Evolutionary conservation across 2,113 vertebrate genomes (phyloP), one percentile per base, ranked within the genome.

Genomic region (Forbesichthys agassizii): DNA sequence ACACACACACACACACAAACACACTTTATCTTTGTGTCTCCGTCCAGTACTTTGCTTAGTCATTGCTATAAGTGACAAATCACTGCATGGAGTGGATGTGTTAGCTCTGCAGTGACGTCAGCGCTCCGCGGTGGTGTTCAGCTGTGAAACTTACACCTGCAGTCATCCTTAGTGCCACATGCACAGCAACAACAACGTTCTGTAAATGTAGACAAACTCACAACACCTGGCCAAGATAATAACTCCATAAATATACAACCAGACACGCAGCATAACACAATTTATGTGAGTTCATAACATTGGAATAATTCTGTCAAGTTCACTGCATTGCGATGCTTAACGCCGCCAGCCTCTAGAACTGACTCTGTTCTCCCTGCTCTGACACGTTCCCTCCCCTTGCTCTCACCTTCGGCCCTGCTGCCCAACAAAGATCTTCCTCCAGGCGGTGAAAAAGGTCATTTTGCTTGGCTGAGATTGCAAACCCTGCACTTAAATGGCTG

Each of bases 371-470:
- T 72, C 56, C 53, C 51, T 48, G n/a, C 57, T 48, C n/a, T 60
- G 27, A 33, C 60, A 27, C 33, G 16, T 56, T 20, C 54, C 11
- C 56, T 64, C 61, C 8, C 33, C 12, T n/a, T 63, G 18, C 61
- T 11, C 58, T 18, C 58, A 46, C 36, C 42, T 46, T 73, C 60
- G 11, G 20, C 33, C 33, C 58, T 80, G 84, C 79, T 66, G 78
- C 64, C 71, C 56, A 49, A 70, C 61, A 52, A 27, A 78, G 80
- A 83, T 78, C 52, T 68, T 84, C 51, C 11, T 73, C 55, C 48
- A 16, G 48, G 54, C 13, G 61, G 70, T 67, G 78, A 87, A 83
- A 83, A 71, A 85, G 85, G 81, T 86, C 77, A 80, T 67, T 79
- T 66, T 69, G 72, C 85, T 81, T 66, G 8, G 47, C 72, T 12